Percentiles rank a stretch among this genome's conserved stretches.
Conservation (phyloP, 2,113 vertebrate species). For the Grammomys surdaster region DNA sequence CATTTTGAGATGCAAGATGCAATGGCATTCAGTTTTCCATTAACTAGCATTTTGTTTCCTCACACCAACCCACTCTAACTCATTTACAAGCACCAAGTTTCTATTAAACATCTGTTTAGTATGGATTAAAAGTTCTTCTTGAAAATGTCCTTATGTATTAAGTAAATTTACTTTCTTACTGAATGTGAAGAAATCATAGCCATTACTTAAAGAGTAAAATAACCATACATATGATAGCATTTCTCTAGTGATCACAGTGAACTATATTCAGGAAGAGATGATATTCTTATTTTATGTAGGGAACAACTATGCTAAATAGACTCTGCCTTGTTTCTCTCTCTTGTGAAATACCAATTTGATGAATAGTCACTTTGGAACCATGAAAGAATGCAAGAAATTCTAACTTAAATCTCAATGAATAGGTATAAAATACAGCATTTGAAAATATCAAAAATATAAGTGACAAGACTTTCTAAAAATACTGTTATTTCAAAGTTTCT, state of each 20-base stretch:
- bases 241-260: background rate
- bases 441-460: background rate
- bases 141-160: background rate
- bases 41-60: conserved; percentile 63
- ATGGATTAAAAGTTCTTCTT: conserved; percentile 12
- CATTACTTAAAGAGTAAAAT: conserved; percentile 17
- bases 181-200: conserved; percentile 42
- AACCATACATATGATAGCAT: conserved; percentile 11
- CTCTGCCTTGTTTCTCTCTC: background rate
- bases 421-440: background rate
- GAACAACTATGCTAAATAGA: background rate
- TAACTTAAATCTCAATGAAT: conserved; percentile 53
- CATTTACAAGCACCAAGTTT: conserved; percentile 40
- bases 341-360: conserved; percentile 9
- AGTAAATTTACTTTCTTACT: conserved; percentile 63
- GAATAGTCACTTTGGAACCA: conserved; percentile 26
- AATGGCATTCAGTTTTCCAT: conserved; percentile 58
- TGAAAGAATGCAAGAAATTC: background rate
- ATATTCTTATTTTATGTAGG: background rate
- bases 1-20: conserved; percentile 40
- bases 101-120: conserved; percentile 54
- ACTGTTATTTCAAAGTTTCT: conserved; percentile 27
- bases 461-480: background rate
- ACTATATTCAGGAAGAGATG: background rate
- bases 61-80: conserved; percentile 11